A percentile compares a stretch with the other conserved stretches of the same genome.
Conservation (phyloP, 2,888 invertebrate genomes). For the Calliopum simillimum region DNA sequence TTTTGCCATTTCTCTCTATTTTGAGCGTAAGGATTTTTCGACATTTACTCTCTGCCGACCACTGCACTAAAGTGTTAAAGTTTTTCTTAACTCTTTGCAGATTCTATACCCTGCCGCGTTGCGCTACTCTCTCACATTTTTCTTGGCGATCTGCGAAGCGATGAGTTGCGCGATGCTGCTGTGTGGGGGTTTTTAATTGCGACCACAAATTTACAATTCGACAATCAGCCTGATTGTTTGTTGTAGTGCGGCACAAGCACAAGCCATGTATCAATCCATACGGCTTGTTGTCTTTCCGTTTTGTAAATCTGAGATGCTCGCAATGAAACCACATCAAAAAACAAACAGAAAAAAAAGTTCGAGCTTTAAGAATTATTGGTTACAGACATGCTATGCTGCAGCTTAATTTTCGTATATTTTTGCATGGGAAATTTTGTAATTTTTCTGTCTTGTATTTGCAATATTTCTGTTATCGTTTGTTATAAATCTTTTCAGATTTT, state of each 20-base stretch:
- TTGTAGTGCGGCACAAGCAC: conserved; percentile 42
- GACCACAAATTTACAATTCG: conserved; percentile 40
- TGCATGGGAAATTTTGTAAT: conserved; percentile 38
- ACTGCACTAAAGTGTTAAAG: conserved; percentile 48
- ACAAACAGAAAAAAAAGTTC: neutral
- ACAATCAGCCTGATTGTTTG: conserved; percentile 43
- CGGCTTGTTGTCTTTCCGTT: neutral
- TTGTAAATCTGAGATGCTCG: conserved; percentile 3
- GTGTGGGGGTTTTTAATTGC: conserved; percentile 55
- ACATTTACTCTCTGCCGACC: too few species aligned
- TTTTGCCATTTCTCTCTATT: too few species aligned
- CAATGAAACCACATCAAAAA: neutral
- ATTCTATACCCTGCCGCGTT: conserved; percentile 45
- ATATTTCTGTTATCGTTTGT: neutral
- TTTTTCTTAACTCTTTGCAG: conserved; percentile 51
- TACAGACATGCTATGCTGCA: conserved; percentile 54
- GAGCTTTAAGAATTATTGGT: conserved; percentile 59
- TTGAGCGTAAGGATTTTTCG: too few species aligned
- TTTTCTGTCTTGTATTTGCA: conserved; percentile 15
- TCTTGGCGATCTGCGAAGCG: conserved; percentile 38
- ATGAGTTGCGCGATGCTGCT: conserved; percentile 33
- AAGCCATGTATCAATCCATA: neutral
- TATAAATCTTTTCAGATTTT: neutral
- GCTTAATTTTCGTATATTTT: neutral
- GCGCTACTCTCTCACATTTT: neutral